These are phyloP conservation scores for Panurus biarmicus DNA, from an alignment of 2,113 vertebrate species.

Conservation along the genomic window DNA sequence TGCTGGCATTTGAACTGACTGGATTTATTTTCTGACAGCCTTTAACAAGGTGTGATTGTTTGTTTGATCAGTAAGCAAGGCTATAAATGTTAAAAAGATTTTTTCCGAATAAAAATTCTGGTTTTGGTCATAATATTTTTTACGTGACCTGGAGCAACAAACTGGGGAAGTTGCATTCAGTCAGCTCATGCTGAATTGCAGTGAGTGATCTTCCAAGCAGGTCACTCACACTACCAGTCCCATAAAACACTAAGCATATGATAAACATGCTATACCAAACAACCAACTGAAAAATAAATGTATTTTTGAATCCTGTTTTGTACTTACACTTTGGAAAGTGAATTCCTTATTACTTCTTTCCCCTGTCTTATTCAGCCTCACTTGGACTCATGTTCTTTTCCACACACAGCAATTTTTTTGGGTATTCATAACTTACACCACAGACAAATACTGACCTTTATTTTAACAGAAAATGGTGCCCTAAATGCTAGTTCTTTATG, in stretches of 20 bases:
- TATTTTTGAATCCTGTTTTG: neutral
- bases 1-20: neutral
- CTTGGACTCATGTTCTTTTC: neutral
- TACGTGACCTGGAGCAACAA: neutral
- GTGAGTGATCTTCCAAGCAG: neutral
- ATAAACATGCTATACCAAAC: neutral
- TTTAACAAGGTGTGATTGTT: neutral
- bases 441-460: neutral
- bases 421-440: neutral
- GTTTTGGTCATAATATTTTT: neutral
- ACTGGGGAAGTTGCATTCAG: neutral
- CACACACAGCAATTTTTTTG: fast-evolving
- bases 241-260: neutral
- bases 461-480: neutral
- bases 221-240: neutral
- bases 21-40: neutral
- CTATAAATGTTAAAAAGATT: neutral
- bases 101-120: neutral
- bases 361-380: neutral
- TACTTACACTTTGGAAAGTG: neutral
- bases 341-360: neutral
- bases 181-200: neutral
- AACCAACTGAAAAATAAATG: neutral
- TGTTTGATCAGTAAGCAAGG: neutral
- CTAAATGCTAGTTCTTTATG: neutral